Evolutionary conservation across 2,113 vertebrate species (phyloP).

Genomic region (Sapajus apella): DNA sequence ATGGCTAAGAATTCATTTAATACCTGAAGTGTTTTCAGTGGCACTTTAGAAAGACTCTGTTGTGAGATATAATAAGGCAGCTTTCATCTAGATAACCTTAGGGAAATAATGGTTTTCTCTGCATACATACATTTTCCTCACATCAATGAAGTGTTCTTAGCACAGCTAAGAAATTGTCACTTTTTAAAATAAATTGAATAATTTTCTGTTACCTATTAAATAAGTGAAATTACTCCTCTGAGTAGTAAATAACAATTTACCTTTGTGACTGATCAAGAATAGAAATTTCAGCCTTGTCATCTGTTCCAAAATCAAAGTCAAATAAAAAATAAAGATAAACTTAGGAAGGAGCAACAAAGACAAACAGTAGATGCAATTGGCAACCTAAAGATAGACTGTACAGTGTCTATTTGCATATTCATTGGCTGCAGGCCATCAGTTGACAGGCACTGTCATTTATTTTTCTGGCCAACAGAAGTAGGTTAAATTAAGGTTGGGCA

Average conservation of each 20-base stretch:
- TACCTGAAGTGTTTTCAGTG: conserved; percentile 17
- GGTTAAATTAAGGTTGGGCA: neutral
- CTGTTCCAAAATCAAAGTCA: neutral
- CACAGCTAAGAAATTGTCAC: neutral
- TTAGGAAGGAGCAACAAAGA: neutral
- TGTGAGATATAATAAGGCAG: neutral
- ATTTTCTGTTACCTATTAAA: neutral
- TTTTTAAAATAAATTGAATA: neutral
- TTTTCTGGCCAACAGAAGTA: neutral
- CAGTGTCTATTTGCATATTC: neutral
- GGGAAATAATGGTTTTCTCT: conserved; percentile 21
- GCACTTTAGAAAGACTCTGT: neutral
- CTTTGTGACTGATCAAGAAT: neutral
- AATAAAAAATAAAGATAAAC: neutral
- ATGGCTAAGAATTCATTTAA: conserved; percentile 29
- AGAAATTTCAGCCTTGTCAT: neutral
- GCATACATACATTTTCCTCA: neutral
- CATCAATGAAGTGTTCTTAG: neutral
- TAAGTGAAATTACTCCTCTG: neutral
- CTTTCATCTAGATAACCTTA: conserved; percentile 22
- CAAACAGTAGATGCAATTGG: neutral
- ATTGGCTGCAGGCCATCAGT: neutral
- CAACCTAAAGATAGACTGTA: neutral
- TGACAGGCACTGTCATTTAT: neutral
- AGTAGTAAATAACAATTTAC: neutral